Percentiles rank a stretch among this genome's conserved stretches.
Evolutionary conservation across 2,888 invertebrate genomes (phyloP).

Genomic region (Andrena flavipes): DNA sequence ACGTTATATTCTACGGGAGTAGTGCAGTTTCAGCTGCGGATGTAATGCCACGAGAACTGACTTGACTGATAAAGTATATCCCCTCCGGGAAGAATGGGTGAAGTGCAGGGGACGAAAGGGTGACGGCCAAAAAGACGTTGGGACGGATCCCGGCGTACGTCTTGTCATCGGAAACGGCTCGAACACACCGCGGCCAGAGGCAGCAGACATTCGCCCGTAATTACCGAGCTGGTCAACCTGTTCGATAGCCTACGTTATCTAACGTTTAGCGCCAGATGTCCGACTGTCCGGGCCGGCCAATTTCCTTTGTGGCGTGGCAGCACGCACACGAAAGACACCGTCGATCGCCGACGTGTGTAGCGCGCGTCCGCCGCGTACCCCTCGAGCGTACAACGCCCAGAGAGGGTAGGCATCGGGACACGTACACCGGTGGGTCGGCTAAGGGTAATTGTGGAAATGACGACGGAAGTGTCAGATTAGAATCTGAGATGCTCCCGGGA

Average conservation of each 20-base stretch:
- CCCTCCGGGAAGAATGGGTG: background rate
- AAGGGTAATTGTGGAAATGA: slow-evolving; percentile 78
- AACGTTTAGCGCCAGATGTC: slow-evolving; percentile 82
- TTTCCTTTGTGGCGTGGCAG: slow-evolving; percentile 65
- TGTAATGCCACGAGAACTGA: no score
- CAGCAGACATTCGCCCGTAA: slow-evolving; percentile 64
- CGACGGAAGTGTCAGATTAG: slow-evolving; percentile 83
- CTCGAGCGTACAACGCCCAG: slow-evolving; percentile 38
- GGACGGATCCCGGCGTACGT: slow-evolving; percentile 28
- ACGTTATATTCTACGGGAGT: no score
- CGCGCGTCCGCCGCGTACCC: background rate
- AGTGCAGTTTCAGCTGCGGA: no score
- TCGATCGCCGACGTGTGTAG: slow-evolving; percentile 1
- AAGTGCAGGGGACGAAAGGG: background rate
- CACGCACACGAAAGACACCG: slow-evolving; percentile 41
- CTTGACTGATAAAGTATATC: background rate
- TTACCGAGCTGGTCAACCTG: slow-evolving; percentile 80
- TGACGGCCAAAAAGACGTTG: slow-evolving; percentile 23
- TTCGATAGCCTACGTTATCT: slow-evolving; percentile 78
- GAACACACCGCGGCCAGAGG: slow-evolving; percentile 3
- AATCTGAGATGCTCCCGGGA: slow-evolving; percentile 82
- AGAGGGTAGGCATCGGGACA: slow-evolving; percentile 68
- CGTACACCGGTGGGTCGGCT: slow-evolving; percentile 61
- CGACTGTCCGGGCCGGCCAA: slow-evolving; percentile 67
- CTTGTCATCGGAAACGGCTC: slow-evolving; percentile 68